Evolutionary conservation across 2,888 invertebrate genomes (phyloP).

Genomic region (Xanthia icteritia): DNA sequence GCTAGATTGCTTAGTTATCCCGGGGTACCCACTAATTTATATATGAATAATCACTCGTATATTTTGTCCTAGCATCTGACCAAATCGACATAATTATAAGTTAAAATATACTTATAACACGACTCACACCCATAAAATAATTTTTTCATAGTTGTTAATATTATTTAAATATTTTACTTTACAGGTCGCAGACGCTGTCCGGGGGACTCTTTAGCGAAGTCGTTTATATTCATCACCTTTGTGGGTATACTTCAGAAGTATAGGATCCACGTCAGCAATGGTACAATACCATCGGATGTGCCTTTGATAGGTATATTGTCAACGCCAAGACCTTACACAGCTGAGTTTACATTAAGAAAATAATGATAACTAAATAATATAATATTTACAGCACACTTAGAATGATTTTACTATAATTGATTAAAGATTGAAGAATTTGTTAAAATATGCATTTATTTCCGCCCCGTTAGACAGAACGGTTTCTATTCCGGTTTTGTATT

Average conservation of each 20-base stretch:
- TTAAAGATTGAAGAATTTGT: slow-evolving; percentile 23
- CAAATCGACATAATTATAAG: neutral
- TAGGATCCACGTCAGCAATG: slow-evolving; percentile 77
- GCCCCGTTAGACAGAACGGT: neutral
- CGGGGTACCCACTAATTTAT: neutral
- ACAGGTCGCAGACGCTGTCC: slow-evolving; percentile 92
- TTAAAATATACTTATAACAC: too few relatives aligned
- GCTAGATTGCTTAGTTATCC: neutral
- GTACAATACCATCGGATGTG: slow-evolving; percentile 77
- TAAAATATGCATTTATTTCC: slow-evolving; percentile 18
- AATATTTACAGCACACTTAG: slow-evolving; percentile 5
- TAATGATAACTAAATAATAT: slow-evolving; percentile 3
- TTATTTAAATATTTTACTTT: slow-evolving; percentile 67
- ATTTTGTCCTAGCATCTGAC: neutral
- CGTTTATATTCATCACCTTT: slow-evolving; percentile 91
- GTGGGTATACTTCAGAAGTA: slow-evolving; percentile 90
- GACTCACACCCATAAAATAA: neutral
- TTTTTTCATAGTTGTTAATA: slow-evolving; percentile 12
- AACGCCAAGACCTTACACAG: slow-evolving; percentile 77
- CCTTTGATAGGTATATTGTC: slow-evolving; percentile 80
- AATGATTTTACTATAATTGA: slow-evolving; percentile 34
- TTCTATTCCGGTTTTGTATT: neutral
- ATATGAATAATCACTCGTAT: too few relatives aligned
- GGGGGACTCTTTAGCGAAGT: slow-evolving; percentile 91
- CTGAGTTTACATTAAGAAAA: slow-evolving; percentile 75